These are phyloP conservation scores for Nothura maculosa DNA, from an alignment of 2,797 vertebrate genomes.

Conservation along the genomic window DNA sequence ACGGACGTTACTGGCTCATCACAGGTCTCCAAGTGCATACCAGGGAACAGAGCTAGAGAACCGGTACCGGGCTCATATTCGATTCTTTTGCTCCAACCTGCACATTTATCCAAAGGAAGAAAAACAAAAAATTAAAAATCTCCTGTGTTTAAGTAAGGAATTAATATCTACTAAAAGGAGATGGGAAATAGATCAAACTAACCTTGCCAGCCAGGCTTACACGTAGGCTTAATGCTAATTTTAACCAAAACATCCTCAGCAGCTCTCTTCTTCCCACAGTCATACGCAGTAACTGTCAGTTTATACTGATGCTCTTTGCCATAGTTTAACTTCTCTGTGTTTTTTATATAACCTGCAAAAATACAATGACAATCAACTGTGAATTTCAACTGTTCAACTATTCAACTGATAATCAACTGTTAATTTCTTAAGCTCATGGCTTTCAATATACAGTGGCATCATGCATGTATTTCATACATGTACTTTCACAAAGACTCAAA, in stretches of 20 bases:
- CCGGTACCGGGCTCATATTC: constrained; percentile 98
- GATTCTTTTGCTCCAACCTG: constrained; percentile 95
- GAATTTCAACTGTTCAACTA: no score
- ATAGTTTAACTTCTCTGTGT: constrained; percentile 95
- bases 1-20: constrained; percentile 92
- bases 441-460: not conserved
- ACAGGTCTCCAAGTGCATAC: constrained; percentile 93
- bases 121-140: not conserved
- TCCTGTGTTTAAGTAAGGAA: not conserved
- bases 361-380: not conserved
- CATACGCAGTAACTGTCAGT: constrained; percentile 95
- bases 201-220: constrained; percentile 98
- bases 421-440: not conserved
- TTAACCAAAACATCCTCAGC: constrained; percentile 95
- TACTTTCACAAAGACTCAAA: not conserved
- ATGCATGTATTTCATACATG: rapidly evolving
- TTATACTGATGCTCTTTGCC: constrained; percentile 95
- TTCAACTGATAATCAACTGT: no score
- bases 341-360: constrained; percentile 92
- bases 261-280: constrained; percentile 97
- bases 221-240: constrained; percentile 94
- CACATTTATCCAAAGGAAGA: not conserved
- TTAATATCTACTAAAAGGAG: not conserved
- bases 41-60: constrained; percentile 92
- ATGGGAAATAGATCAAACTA: not conserved